These are phyloP conservation scores for Mastacembelus armatus DNA, from an alignment of 2,797 vertebrate genomes.

Conservation along the genomic window DNA sequence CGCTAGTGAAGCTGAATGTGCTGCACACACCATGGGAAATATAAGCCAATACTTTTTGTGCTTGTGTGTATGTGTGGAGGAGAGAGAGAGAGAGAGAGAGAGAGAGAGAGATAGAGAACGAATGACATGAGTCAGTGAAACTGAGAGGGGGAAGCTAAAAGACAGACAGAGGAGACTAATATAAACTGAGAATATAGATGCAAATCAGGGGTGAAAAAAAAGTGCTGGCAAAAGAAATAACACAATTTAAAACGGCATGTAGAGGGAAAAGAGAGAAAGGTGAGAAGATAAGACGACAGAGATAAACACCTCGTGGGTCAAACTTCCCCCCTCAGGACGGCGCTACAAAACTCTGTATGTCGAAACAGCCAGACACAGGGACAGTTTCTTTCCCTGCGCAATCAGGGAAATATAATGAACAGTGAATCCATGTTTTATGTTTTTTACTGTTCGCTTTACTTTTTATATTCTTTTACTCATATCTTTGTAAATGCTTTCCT, in stretches of 20 bases:
- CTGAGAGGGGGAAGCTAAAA: constrained; percentile 47
- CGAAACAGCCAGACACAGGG: too few species aligned
- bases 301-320: too few species aligned
- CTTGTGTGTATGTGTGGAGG: constrained; percentile 29
- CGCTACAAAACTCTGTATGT: too few species aligned
- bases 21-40: constrained; percentile 78
- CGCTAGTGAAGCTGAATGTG: constrained; percentile 73
- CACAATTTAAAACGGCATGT: constrained; percentile 17
- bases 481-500: too few species aligned
- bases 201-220: constrained; percentile 40
- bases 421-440: too few species aligned
- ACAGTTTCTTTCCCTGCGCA: too few species aligned
- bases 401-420: too few species aligned
- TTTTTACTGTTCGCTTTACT: too few species aligned
- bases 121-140: constrained; percentile 58
- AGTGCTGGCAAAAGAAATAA: constrained; percentile 22
- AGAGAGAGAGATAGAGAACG: constrained; percentile 20
- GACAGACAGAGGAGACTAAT: constrained; percentile 42
- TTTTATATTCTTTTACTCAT: too few species aligned
- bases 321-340: too few species aligned
- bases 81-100: background rate
- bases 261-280: background rate
- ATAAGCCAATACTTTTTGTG: constrained; percentile 65
- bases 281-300: background rate
- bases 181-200: constrained; percentile 36